Evolutionary conservation across 2,113 vertebrate species (phyloP), one percentile per base, ranked within the genome.

Genomic region (Prionailurus bengalensis): DNA sequence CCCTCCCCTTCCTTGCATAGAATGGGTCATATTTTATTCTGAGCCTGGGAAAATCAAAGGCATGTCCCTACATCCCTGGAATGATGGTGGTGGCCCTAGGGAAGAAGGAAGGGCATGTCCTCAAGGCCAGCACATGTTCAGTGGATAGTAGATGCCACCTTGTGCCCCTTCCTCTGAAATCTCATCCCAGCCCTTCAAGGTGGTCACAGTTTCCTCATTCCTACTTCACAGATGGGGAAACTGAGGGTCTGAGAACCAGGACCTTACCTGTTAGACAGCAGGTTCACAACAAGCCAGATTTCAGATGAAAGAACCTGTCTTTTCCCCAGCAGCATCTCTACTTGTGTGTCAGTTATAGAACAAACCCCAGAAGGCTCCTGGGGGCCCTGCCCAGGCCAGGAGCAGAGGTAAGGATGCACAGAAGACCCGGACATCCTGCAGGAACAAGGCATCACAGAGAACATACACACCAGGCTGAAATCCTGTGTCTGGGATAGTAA

Each of bases 241-340:
- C 27, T 51, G 31, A 68, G 39, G 4, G 15, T 58, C 63, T n/a
- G 36, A 71, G 15, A 29, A 51, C 5, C 1, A 76, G 39, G 17
- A 70, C 39, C 2, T 85, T 68, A 45, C 8, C 36, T 80, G 2
- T 42, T 31, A 53, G 42, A 39, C n/a, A 65, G 45, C 21, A 21
- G 21, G 36, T 76, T 29, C 65, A 48, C 25, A 7, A 31, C 16
- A 70, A 39, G 66, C 29, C 33, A 81, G 29, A 7, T 51, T 79
- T 48, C 39, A 48, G 19, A 8, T 29, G 15, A 3, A 39, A 80
- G 25, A 12, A 7, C 36, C 3, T 25, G 7, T 73, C 4, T 48
- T 11, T 17, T 13, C 36, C 4, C 19, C 10, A 3, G 13, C 5
- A 2, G 14, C 21, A 14, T 4, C 7, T 11, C 36, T 33, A 29